Evolutionary conservation across 2,888 invertebrate species (phyloP).

Genomic region (Callosobruchus maculatus): DNA sequence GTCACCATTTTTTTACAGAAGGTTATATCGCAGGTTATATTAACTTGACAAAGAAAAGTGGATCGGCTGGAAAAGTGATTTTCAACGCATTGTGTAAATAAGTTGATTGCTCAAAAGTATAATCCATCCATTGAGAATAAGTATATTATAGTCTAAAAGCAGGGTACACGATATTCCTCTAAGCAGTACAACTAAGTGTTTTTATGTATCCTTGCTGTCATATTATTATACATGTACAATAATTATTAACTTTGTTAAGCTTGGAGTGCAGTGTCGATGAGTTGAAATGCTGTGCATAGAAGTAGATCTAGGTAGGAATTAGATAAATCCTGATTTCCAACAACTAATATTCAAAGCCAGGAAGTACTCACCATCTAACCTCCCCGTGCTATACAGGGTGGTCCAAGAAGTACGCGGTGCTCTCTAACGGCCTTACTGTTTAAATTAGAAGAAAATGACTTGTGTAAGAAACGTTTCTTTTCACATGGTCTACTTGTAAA

Average conservation of each 20-base stretch:
- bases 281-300: background rate
- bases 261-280: background rate
- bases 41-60: background rate
- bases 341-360: too few species aligned
- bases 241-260: background rate
- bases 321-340: too few species aligned
- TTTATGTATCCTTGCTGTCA: constrained; percentile 14
- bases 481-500: too few species aligned
- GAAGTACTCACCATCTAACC: too few species aligned
- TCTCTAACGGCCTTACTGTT: too few species aligned
- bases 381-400: too few species aligned
- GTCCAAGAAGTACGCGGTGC: too few species aligned
- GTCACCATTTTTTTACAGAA: too few species aligned
- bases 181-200: constrained; percentile 39
- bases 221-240: constrained; percentile 7
- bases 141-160: constrained; percentile 34
- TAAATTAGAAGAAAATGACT: too few species aligned
- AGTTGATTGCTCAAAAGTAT: constrained; percentile 48
- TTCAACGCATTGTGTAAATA: constrained; percentile 23
- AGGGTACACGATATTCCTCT: constrained; percentile 44
- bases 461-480: too few species aligned
- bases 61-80: background rate
- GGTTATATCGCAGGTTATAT: too few species aligned
- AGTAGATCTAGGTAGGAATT: too few species aligned
- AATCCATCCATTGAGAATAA: constrained; percentile 46